phyloP scores from a whole-genome alignment of 1,140 invertebrate genomes.

The Pygmarrhopalites habei region DNA sequence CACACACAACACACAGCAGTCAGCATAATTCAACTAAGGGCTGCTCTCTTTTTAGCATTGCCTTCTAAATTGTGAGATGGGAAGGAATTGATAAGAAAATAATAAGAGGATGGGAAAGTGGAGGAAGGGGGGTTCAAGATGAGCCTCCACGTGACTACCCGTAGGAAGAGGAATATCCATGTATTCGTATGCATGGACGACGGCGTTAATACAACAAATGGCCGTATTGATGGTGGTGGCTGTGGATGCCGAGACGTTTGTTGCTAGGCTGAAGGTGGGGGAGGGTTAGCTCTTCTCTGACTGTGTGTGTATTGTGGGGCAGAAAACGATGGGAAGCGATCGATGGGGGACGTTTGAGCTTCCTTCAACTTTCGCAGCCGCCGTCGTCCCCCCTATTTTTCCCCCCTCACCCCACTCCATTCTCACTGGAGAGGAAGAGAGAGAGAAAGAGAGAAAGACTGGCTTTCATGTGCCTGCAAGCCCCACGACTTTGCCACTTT shows the following conservation, averaged over 20 bases:
- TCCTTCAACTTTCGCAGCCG: conserved; percentile 22
- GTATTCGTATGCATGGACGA: no score
- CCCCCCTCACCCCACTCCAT: not conserved
- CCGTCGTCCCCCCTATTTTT: conserved; percentile 14
- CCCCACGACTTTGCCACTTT: not conserved
- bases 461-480: no score
- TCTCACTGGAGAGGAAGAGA: not conserved
- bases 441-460: no score
- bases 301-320: conserved; percentile 16
- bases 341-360: conserved; percentile 19
- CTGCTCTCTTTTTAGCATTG: no score
- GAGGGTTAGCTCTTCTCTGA: no score
- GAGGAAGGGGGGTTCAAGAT: no score
- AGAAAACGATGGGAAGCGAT: conserved; percentile 16
- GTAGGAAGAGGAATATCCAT: not conserved
- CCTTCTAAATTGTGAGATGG: no score
- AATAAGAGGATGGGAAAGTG: no score
- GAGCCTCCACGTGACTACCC: conserved; percentile 9
- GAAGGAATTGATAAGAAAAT: no score
- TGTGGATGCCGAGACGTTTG: conserved; percentile 14
- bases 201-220: conserved; percentile 21
- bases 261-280: conserved; percentile 12
- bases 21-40: no score
- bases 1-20: no score
- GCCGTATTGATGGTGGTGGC: conserved; percentile 9